These are phyloP conservation scores for Amphipoea oculea DNA, from an alignment of 2,888 invertebrate genomes.

Conservation along the genomic window DNA sequence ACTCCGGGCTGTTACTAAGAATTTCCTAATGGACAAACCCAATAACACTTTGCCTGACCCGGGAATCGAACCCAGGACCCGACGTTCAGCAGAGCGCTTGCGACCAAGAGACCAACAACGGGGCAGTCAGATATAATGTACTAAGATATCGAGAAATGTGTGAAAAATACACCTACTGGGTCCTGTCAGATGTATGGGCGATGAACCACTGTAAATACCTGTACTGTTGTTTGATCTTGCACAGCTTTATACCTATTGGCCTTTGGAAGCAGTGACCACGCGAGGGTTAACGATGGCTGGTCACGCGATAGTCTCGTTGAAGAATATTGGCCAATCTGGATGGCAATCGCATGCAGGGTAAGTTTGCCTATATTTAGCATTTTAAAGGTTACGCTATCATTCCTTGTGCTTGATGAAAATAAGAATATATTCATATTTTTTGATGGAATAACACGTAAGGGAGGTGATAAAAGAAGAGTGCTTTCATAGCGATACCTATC, in stretches of 20 bases:
- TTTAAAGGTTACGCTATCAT: slow-evolving; percentile 18
- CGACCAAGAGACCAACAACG: background rate
- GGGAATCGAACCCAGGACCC: background rate
- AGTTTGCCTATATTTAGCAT: slow-evolving; percentile 21
- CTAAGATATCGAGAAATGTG: background rate
- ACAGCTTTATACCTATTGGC: slow-evolving; percentile 42
- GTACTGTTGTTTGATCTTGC: slow-evolving; percentile 46
- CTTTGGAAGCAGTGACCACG: slow-evolving; percentile 60
- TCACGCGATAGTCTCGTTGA: slow-evolving; percentile 66
- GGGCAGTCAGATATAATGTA: background rate
- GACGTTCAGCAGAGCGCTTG: background rate
- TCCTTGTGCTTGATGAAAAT: background rate
- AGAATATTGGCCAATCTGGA: slow-evolving; percentile 58
- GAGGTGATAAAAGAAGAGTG: background rate
- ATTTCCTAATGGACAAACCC: background rate
- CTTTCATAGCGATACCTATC: background rate
- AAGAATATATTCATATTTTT: background rate
- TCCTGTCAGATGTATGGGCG: background rate
- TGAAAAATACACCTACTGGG: background rate
- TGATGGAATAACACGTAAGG: background rate
- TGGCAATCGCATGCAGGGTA: slow-evolving; percentile 31
- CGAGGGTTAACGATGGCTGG: slow-evolving; percentile 54
- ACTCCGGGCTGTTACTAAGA: background rate
- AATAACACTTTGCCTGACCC: background rate
- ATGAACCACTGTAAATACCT: background rate